Evolutionary conservation across 2,797 vertebrate genomes (phyloP), one percentile per base, ranked within the genome.

Genomic region (Xerus rutilus): DNA sequence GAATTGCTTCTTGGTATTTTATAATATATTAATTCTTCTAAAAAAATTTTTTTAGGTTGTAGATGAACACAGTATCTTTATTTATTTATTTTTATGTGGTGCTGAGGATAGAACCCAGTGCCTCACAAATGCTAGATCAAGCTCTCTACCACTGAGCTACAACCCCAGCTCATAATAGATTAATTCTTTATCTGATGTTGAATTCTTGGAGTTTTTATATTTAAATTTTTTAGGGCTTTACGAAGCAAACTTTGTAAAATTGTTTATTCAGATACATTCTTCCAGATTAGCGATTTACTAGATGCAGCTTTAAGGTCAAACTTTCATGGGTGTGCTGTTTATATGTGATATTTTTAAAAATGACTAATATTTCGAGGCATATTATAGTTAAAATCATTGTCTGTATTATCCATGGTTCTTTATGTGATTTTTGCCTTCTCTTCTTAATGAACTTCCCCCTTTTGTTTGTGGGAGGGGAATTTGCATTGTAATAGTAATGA

Each of bases 1-100:
- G 52, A 78, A 62, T 59, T 91, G 72, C 25, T 65, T 62, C 92
- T 96, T 96, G 5, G 1, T 78, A 67, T 82, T 32, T 95, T 92
- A 62, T 30, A 54, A 21, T 78, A 96, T 47, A 93, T 95, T 92
- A 78, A 86, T 85, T 83, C 5, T 90, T 0, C 39, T 39, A 39
- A 39, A 39, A 39, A 39, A 39, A 39, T 39, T 39, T 39, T 39
- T 39, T 39, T 39, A 39, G 39, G 39, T 39, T 39, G 39, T 39
- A 39, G 39, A 39, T 39, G 39, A 39, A 39, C 39, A 39, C 39
- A 39, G 39, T 39, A 39, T 39, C 39, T 39, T 39, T 39, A 39
- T 39, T 39, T 39, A 2, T 39, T 39, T 39, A 39, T 39, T 39
- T 39, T 39, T 39, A 39, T 39, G 39, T 39, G 39, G 39, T 39